Conservation (phyloP, 1,140 invertebrate species). For the Drosophila bocqueti region DNA sequence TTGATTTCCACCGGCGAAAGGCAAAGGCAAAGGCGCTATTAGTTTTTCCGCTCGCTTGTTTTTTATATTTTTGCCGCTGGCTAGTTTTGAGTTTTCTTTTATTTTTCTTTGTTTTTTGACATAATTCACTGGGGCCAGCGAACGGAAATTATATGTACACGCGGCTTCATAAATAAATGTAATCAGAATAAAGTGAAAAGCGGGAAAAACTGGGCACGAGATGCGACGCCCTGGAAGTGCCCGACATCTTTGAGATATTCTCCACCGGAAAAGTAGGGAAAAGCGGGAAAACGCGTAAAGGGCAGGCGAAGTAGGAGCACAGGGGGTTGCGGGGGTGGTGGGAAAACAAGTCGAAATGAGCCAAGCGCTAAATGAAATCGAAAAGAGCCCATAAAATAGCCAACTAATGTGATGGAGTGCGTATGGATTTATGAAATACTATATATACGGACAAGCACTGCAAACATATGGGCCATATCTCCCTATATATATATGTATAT, state of each 20-base stretch:
- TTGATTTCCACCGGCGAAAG: conserved; percentile 46
- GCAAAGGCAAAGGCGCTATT: conserved; percentile 36
- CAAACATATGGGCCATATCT: conserved; percentile 22
- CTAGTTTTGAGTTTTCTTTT: conserved; percentile 48
- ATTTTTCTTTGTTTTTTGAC: conserved; percentile 32
- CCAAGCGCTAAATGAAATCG: conserved; percentile 50
- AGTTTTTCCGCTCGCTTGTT: conserved; percentile 40
- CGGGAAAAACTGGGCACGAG: conserved; percentile 32
- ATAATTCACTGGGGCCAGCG: conserved; percentile 65
- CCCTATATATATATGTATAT: not conserved
- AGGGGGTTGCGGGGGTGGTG: too few relatives aligned
- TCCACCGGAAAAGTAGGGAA: not conserved
- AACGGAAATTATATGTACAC: conserved; percentile 74
- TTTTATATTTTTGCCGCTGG: conserved; percentile 15
- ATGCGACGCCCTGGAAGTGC: conserved; percentile 37
- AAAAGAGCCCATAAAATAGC: conserved; percentile 59
- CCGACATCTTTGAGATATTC: conserved; percentile 14
- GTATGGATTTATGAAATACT: conserved; percentile 58
- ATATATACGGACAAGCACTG: conserved; percentile 16
- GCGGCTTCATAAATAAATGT: conserved; percentile 65
- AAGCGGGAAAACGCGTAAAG: not conserved
- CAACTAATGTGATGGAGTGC: conserved; percentile 57
- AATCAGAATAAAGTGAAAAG: conserved; percentile 48
- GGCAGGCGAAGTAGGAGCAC: not conserved
- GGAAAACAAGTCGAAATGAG: conserved; percentile 42